Evolutionary conservation across 2,797 vertebrate species (phyloP).

Genomic region (Sebastiscus albofasciatus): DNA sequence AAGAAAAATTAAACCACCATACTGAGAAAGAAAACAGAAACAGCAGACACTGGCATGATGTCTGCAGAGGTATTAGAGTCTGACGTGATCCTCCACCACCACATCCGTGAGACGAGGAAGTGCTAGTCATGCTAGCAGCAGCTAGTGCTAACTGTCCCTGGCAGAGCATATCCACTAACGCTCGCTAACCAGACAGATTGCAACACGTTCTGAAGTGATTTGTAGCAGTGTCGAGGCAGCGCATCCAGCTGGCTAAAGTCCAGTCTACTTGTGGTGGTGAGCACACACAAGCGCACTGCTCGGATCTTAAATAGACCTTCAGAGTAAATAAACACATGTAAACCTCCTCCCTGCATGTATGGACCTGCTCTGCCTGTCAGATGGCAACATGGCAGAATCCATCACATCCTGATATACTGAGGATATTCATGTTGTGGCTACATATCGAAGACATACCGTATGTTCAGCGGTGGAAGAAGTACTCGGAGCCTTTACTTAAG

Average conservation of each 20-base stretch:
- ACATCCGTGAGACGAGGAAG: conserved; percentile 4
- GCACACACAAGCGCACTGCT: background rate
- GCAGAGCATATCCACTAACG: conserved; percentile 11
- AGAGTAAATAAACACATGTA: conserved; percentile 20
- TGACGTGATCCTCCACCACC: background rate
- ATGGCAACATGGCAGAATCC: background rate
- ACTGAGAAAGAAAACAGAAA: conserved; percentile 4
- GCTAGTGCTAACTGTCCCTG: conserved; percentile 19
- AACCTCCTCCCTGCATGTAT: background rate
- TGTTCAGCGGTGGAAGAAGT: background rate
- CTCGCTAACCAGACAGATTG: conserved; percentile 16
- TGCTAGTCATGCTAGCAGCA: conserved; percentile 45
- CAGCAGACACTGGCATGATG: background rate
- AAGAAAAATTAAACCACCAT: background rate
- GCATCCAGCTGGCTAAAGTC: conserved; percentile 13
- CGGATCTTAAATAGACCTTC: conserved; percentile 15
- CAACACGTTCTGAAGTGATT: conserved; percentile 19
- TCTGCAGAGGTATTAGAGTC: background rate
- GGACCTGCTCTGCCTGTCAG: background rate
- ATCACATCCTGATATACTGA: background rate
- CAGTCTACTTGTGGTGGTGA: conserved; percentile 4
- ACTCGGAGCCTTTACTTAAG: background rate
- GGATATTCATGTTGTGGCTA: background rate
- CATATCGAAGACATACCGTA: background rate
- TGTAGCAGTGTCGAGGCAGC: background rate